phyloP scores from a whole-genome alignment of 2,797 vertebrate species.

The Trichosurus vulpecula region DNA sequence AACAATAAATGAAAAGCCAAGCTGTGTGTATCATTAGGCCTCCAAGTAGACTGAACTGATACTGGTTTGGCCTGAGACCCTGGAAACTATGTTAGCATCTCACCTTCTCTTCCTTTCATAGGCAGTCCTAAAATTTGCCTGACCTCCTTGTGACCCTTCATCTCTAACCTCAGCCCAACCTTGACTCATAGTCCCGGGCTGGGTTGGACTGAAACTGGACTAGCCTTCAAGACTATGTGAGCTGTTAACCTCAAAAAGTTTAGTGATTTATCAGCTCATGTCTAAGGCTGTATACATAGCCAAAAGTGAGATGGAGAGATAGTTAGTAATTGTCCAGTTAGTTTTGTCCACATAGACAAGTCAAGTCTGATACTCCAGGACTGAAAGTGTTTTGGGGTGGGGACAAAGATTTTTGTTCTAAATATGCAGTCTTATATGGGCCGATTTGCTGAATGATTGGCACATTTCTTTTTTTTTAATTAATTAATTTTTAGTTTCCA shows the following conservation, averaged over 20 bases:
- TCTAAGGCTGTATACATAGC: background rate
- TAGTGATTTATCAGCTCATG: background rate
- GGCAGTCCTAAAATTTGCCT: background rate
- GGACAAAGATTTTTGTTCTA: background rate
- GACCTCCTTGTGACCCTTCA: background rate
- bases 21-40: background rate
- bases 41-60: constrained; percentile 10
- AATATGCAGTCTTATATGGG: background rate
- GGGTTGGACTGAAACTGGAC: background rate
- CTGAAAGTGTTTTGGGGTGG: background rate
- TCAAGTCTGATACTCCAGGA: background rate
- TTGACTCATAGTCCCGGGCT: background rate
- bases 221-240: background rate
- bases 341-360: background rate
- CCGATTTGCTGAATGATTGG: background rate
- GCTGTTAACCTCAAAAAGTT: background rate
- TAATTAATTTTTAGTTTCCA: too few species aligned
- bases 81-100: background rate
- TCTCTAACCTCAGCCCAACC: background rate
- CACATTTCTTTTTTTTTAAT: too few species aligned
- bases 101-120: background rate
- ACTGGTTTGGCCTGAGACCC: background rate
- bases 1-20: background rate
- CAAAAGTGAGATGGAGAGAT: background rate
- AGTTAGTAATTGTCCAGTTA: too few species aligned